Evolutionary conservation across 2,113 vertebrate genomes (phyloP), one percentile per base, ranked within the genome.

Genomic region (Phylloscopus trochiloides): DNA sequence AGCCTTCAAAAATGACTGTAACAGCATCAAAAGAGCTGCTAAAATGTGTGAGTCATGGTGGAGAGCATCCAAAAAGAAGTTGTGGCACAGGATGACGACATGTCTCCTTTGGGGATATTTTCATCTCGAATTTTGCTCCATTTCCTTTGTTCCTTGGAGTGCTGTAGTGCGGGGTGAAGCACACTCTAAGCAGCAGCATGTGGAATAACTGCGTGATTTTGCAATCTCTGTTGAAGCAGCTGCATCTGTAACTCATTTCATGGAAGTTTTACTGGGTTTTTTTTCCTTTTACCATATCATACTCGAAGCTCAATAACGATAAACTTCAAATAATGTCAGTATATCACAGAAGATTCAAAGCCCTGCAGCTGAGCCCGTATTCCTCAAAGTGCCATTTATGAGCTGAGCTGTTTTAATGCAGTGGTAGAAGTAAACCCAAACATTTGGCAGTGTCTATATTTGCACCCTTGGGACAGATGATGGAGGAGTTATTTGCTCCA

Each of bases 231-330:
- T 6, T 86, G 66, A 63, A 86, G 86, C 76, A 86, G 79, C 83
- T 94, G 71, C 95, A 62, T 92, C 82, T 93, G 48, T 73, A 88
- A 66, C 75, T 88, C 83, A 40, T 72, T 91, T 74, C 73, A 63
- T 58, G 55, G 86, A 71, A 70, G 38, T 74, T 93, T 80, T 88
- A 59, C 42, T 71, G n/a, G 12, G 1, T 17, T 48, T 59, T 48
- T 47, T 57, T 51, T 45, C 62, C 81, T 86, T 80, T 87, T 78
- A 74, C 66, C 31, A 2, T 58, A 58, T 77, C 51, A 8, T n/a
- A 66, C 70, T 92, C 0, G 5, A 80, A 86, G 40, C 83, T 86
- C 95, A 74, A 7, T 90, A 78, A 88, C 94, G 82, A 78, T 90
- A 88, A 94, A 90, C 54, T 74, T 77, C 65, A 80, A 28, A 42